Evolutionary conservation across 2,888 invertebrate species (phyloP).

Genomic region (Elysia crispata): DNA sequence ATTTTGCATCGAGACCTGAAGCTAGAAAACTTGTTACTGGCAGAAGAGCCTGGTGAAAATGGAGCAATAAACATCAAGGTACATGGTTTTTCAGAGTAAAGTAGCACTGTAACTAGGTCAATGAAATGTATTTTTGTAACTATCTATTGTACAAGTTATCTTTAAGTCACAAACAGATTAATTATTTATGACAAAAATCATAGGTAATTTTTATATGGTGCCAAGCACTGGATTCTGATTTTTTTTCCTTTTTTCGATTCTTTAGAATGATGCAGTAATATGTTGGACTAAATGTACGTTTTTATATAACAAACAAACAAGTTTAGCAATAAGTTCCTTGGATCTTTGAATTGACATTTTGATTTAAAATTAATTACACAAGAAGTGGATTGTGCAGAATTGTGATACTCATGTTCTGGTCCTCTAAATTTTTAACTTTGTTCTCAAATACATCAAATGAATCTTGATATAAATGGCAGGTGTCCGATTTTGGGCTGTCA

Average conservation of each 20-base stretch:
- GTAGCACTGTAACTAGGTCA: too few relatives aligned
- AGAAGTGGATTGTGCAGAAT: neutral
- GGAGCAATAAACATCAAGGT: slow-evolving; percentile 79
- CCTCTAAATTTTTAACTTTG: neutral
- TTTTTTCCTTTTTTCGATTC: neutral
- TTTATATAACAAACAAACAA: too few relatives aligned
- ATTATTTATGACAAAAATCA: too few relatives aligned
- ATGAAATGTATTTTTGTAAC: too few relatives aligned
- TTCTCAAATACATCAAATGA: neutral
- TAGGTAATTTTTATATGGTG: neutral
- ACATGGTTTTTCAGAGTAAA: slow-evolving; percentile 6
- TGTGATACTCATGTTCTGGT: neutral
- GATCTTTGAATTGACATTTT: too few relatives aligned
- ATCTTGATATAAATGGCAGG: slow-evolving; percentile 66
- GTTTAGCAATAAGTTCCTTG: too few relatives aligned
- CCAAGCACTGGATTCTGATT: neutral
- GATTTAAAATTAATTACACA: too few relatives aligned
- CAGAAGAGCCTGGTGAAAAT: slow-evolving; percentile 78
- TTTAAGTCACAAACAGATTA: too few relatives aligned
- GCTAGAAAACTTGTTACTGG: slow-evolving; percentile 78
- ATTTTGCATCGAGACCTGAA: slow-evolving; percentile 78
- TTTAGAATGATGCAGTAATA: too few relatives aligned
- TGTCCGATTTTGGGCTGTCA: slow-evolving; percentile 82
- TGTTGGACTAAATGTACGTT: too few relatives aligned
- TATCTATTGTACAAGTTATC: too few relatives aligned